Evolutionary conservation across 2,113 vertebrate species (phyloP), one percentile per base, ranked within the genome.

Genomic region (Agapornis roseicollis): DNA sequence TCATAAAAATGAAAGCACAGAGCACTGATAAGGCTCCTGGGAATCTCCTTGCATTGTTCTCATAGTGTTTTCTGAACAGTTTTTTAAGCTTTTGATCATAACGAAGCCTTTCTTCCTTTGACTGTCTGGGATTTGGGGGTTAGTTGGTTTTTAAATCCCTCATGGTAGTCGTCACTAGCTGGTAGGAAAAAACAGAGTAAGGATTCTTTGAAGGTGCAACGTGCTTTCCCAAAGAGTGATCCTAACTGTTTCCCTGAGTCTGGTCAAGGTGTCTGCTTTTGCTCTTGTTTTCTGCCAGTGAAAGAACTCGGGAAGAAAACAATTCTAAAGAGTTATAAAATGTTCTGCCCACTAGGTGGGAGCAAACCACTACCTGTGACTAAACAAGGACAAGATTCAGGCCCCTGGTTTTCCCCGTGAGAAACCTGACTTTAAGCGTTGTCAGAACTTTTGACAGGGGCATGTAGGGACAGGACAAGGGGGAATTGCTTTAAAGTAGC

Each of bases 181-280:
- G 39, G 9, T n/a, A 50, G 68, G 7, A 68, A 39, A 39, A 50
- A 52, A 33, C 1, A 35, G 33, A 68, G 13, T 49, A 4, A 23
- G 55, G 41, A 27, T 47, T 76, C 23, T 19, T n/a, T 11, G 46
- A 37, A 61, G 33, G 15, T 0, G 0, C 18, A 3, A 14, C 6
- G 11, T 41, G 35, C 52, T 69, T 46, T 56, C 41, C 12, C 35
- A 11, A 42, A 11, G 19, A 49, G 20, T 4, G 7, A 12, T 10
- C 12, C 11, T 9, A 25, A 11, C 28, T 24, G 20, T 71, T 70
- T 18, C 60, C 41, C 46, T 22, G 3, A 4, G 46, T n/a, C 42
- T 27, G 29, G 46, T 13, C 11, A 33, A 33, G 16, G 44, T 15
- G 17, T 58, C 9, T n/a, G 19, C 63, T 85, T 70, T 46, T 46